These are phyloP conservation scores for Mycteria americana DNA, from an alignment of 2,797 vertebrate genomes.

Conservation along the genomic window DNA sequence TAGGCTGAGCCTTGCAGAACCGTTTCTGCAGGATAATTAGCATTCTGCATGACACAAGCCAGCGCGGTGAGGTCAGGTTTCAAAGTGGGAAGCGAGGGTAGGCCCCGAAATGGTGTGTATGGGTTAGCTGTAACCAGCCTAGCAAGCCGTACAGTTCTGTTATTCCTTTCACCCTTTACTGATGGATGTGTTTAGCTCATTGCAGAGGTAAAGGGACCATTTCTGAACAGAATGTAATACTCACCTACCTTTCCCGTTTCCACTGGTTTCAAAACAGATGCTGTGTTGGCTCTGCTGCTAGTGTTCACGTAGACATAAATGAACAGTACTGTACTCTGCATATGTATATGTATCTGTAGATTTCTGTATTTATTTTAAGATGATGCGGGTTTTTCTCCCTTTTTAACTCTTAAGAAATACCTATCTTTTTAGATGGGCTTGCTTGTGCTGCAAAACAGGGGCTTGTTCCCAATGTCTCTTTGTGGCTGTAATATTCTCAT, in stretches of 20 bases:
- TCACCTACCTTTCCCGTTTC: neutral
- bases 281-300: neutral
- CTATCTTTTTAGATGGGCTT: neutral
- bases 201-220: neutral
- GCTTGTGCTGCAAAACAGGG: neutral
- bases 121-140: neutral
- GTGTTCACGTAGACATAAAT: neutral
- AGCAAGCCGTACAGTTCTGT: neutral
- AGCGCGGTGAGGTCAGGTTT: neutral
- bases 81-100: neutral
- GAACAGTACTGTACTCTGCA: neutral
- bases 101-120: neutral
- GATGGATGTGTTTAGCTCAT: neutral
- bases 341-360: neutral
- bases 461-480: neutral
- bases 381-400: neutral
- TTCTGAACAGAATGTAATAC: neutral
- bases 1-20: neutral
- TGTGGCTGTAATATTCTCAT: neutral
- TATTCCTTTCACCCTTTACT: conserved; percentile 16
- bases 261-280: neutral
- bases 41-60: neutral
- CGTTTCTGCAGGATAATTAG: conserved; percentile 26
- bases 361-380: neutral
- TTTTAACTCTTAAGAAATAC: neutral